Evolutionary conservation across 2,888 invertebrate species (phyloP), one percentile per base, ranked within the genome.

Genomic region (Onchidella celtica): DNA sequence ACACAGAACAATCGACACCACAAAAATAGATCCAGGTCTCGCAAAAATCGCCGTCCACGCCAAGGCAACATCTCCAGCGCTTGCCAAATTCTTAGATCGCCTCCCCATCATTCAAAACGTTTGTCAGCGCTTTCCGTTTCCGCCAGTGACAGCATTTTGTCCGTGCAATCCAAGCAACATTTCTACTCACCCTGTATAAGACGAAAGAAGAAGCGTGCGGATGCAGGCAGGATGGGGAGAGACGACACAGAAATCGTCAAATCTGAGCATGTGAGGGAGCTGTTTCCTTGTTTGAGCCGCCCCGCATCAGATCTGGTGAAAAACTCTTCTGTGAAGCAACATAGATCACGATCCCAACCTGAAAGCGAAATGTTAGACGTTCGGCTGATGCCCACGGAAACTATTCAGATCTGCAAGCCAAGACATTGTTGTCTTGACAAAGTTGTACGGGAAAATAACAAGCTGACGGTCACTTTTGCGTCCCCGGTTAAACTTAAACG

Each of bases 371-470:
- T 17, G 17, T 47, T 11, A 21, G 21, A 40, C 1, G 63, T 75
- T n/a, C 38, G 75, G 38, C 40, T n/a, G 9, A 2, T 75, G 21
- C 29, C 75, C 9, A 32, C 24, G 9, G 75, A 75, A n/a, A 24
- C 36, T 4, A 47, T 75, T 2, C 63, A 40, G n/a, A 38, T 75
- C 17, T 65, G 63, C n/a, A 75, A 75, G 34, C 75, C 75, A 32
- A 29, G 47, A 3, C n/a, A 75, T 34, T 65, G 9, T 34, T 61
- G 38, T 47, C 34, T 75, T 11, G 75, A 75, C 1, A 75, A 75
- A 34, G 40, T 75, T 14, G 32, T 55, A 9, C 47, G 63, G 24
- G 27, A 61, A 17, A 38, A 75, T 21, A 75, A 65, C 24, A 38
- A 47, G 9, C 32, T 75, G 0, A 75, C 47, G 1, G 65, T 75